phyloP scores from a whole-genome alignment of 2,797 vertebrate genomes.

The Chiroxiphia lanceolata region DNA sequence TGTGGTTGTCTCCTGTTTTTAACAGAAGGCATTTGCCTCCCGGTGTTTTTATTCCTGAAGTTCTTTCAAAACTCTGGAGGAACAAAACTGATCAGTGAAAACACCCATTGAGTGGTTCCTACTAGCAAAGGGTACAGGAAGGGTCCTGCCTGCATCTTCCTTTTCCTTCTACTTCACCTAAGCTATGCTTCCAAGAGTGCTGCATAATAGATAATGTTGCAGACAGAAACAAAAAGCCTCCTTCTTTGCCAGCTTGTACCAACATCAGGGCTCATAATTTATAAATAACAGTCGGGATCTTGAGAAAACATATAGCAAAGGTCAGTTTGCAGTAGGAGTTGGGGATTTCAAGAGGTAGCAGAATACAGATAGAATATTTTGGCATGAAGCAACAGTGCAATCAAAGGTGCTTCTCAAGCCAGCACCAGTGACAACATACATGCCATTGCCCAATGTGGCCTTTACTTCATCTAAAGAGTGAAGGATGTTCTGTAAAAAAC shows the following conservation, averaged over 20 bases:
- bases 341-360: background rate
- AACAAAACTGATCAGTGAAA: background rate
- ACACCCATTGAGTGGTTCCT: background rate
- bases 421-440: background rate
- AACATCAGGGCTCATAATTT: background rate
- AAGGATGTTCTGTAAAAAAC: background rate
- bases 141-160: background rate
- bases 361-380: background rate
- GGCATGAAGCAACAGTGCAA: background rate
- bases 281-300: background rate
- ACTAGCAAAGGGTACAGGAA: background rate
- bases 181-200: background rate
- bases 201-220: background rate
- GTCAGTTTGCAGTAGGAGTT: background rate
- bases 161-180: background rate
- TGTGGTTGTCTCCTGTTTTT: background rate
- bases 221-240: background rate
- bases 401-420: background rate
- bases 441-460: background rate
- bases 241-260: background rate
- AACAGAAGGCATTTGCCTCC: background rate
- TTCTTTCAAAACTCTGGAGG: background rate
- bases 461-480: background rate
- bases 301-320: background rate
- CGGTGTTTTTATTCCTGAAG: background rate